Conservation (phyloP, 2,797 vertebrate genomes). For the Aldrovandia affinis region DNA sequence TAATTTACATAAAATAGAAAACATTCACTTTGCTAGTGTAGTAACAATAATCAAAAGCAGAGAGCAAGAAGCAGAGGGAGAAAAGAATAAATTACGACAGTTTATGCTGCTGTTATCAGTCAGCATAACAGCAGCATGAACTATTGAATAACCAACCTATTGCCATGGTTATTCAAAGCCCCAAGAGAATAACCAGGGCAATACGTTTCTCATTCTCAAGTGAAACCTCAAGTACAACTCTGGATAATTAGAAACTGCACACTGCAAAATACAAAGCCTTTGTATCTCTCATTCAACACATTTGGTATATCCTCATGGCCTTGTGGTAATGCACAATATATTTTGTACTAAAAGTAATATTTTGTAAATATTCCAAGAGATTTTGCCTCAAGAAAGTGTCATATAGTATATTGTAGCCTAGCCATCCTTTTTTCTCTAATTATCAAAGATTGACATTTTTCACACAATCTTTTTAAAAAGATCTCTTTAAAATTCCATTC, state of each 20-base stretch:
- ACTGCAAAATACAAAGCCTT: background rate
- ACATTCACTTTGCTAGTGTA: background rate
- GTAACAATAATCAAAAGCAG: background rate
- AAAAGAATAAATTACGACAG: background rate
- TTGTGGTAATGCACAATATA: background rate
- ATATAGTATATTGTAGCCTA: background rate
- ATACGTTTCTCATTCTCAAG: background rate
- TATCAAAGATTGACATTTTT: no score
- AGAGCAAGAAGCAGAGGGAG: background rate
- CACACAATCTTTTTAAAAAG: no score
- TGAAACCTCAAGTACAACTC: background rate
- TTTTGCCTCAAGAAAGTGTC: background rate
- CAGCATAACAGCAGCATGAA: no score
- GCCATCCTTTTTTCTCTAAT: background rate
- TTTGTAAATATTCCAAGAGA: background rate
- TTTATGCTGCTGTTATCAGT: constrained; percentile 3
- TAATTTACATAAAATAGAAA: background rate
- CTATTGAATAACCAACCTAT: no score
- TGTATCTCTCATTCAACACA: background rate
- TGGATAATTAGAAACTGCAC: background rate
- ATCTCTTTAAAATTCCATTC: no score
- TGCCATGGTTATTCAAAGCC: no score
- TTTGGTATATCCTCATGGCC: background rate
- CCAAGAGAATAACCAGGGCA: background rate
- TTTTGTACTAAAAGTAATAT: background rate